Percentiles rank a stretch among this genome's conserved stretches.
phyloP scores from a whole-genome alignment of 1,140 invertebrate genomes.

The Drosophila fuyamai region DNA sequence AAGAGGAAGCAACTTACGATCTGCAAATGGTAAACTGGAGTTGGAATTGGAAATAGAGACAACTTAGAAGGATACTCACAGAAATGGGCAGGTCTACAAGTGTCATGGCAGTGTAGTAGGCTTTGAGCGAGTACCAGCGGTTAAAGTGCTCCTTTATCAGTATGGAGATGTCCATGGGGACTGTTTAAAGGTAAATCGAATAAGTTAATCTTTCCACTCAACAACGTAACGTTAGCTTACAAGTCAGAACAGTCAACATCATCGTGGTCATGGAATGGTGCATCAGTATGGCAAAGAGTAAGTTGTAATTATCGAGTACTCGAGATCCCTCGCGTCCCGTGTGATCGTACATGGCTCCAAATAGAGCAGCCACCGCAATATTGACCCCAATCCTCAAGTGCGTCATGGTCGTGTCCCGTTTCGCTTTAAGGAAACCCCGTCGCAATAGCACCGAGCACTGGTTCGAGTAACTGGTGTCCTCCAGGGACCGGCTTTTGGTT shows the following conservation, averaged over 20 bases:
- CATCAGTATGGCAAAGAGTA: constrained; percentile 92
- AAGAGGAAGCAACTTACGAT: constrained; percentile 91
- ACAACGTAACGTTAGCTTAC: constrained; percentile 26
- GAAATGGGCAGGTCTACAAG: constrained; percentile 92
- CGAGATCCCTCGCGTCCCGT: constrained; percentile 89
- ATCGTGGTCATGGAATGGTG: constrained; percentile 94
- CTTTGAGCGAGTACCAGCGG: constrained; percentile 97
- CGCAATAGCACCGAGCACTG: constrained; percentile 89
- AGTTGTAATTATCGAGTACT: constrained; percentile 92
- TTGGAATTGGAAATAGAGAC: neutral
- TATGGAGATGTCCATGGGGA: constrained; percentile 96
- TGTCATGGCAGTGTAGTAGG: constrained; percentile 95
- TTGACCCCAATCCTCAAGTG: constrained; percentile 92
- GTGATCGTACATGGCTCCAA: constrained; percentile 89
- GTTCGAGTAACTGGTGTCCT: constrained; percentile 89
- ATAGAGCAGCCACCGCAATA: constrained; percentile 89
- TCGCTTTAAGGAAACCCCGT: constrained; percentile 90
- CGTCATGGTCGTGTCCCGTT: constrained; percentile 94
- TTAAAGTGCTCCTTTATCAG: constrained; percentile 97
- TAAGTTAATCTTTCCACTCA: neutral
- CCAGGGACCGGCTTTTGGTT: constrained; percentile 84
- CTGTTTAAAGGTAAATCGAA: constrained; percentile 69
- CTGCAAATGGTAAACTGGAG: constrained; percentile 84
- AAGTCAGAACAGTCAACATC: constrained; percentile 94
- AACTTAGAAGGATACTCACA: constrained; percentile 84